Conservation (phyloP, 2,113 vertebrate species). For the Oceanites oceanicus region DNA sequence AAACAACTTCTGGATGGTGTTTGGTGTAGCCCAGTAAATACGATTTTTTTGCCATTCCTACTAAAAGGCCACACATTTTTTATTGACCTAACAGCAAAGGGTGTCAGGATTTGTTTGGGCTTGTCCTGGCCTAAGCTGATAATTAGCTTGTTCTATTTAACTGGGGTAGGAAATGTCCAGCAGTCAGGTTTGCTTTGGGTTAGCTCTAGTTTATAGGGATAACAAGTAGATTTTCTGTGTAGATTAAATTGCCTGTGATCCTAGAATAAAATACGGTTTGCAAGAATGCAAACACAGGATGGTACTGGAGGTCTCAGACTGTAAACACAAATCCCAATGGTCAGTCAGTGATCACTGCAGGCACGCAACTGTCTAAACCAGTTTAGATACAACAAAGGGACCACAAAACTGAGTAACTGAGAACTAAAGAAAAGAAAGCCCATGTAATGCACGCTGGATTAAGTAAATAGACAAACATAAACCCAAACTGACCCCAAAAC, state of each 20-base stretch:
- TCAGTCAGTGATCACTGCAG: background rate
- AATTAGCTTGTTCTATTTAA: constrained; percentile 29
- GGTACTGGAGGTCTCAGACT: background rate
- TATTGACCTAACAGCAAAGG: background rate
- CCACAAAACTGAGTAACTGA: background rate
- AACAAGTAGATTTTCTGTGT: background rate
- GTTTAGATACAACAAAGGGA: background rate
- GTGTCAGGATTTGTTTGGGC: background rate
- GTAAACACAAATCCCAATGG: background rate
- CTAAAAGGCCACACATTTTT: background rate
- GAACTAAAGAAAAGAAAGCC: background rate
- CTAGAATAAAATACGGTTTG: background rate
- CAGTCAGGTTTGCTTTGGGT: background rate
- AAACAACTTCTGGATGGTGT: background rate
- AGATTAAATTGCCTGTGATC: background rate
- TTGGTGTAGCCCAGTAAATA: background rate
- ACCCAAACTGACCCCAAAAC: background rate
- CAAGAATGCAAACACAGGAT: background rate
- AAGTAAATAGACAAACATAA: background rate
- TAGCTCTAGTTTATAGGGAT: background rate
- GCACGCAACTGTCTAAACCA: background rate
- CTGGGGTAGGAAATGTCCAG: background rate
- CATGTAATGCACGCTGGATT: background rate
- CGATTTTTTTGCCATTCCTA: background rate
- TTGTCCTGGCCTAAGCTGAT: background rate